Evolutionary conservation across 2,888 invertebrate genomes (phyloP), one percentile per base, ranked within the genome.

Genomic region (Ochropleura leucogaster): DNA sequence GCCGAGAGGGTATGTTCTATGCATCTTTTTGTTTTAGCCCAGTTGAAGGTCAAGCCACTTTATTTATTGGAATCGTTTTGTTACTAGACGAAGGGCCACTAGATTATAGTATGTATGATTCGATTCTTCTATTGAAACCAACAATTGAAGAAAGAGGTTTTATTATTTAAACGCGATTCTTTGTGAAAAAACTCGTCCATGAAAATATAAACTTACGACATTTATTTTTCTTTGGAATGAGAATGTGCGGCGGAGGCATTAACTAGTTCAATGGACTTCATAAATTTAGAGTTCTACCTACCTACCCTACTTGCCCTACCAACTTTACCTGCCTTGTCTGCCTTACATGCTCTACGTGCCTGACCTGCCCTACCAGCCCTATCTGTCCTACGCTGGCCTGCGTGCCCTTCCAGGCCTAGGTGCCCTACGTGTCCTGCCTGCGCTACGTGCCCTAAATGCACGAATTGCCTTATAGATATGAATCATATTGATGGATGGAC

Each of bases 1-100:
- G 79, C 95, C 0, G 93, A 94, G 12, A 91, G 95, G 82, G 96
- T 96, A 83, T 51, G 57, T 42, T 42, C 4, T 30, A 8, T 40
- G 40, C 59, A 40, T 59, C 8, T 16, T 18, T 1, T 51, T 30
- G 1, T 57, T 47, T 47, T 47, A 47, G 46, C 46, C 46, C 46
- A 47, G 46, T 47, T 10, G 46, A 47, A 10, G 12, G 46, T 10
- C 10, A 12, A 47, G 46, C 12, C 14, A 47, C 3, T 47, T 47
- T 47, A 53, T n/a, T n/a, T n/a, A 53, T 53, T 20, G 20, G 12
- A 12, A 14, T 55, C 3, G 20, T 20, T 6, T 12, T 10, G 53
- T 53, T 53, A 30, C 57, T 14, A 30, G 30, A 14, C 14, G 14
- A 30, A 14, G 14, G 57, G 12, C 14, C 57, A 57, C 57, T 57